Evolutionary conservation across 2,888 invertebrate genomes (phyloP).

Genomic region (Rhingia campestris): DNA sequence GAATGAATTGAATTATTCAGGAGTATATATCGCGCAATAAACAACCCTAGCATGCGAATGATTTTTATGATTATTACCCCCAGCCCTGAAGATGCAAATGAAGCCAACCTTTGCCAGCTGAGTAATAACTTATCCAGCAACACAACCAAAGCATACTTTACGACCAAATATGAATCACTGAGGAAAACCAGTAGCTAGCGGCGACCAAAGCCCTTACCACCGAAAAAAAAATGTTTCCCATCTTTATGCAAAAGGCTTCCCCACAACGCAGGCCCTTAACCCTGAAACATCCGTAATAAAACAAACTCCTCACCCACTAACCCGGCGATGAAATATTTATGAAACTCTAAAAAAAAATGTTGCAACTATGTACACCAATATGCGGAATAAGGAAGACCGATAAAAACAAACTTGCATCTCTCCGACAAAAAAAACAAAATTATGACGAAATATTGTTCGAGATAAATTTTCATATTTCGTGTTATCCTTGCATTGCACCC

Average conservation of each 20-base stretch:
- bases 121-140: too few species aligned
- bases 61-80: too few species aligned
- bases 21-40: too few species aligned
- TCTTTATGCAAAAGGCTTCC: too few species aligned
- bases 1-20: too few species aligned
- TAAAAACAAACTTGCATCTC: constrained; percentile 7
- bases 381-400: neutral
- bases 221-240: too few species aligned
- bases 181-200: constrained; percentile 17
- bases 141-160: constrained; percentile 4
- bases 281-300: neutral
- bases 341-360: constrained; percentile 10
- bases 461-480: constrained; percentile 49
- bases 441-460: constrained; percentile 32
- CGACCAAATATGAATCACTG: constrained; percentile 8
- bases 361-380: constrained; percentile 4
- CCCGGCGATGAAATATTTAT: constrained; percentile 27
- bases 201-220: neutral
- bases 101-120: too few species aligned
- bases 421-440: neutral
- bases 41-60: too few species aligned
- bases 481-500: constrained; percentile 16
- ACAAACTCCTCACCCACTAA: neutral
- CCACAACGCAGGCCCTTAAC: too few species aligned
- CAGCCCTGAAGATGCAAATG: too few species aligned